Evolutionary conservation across 2,113 vertebrate genomes (phyloP), one percentile per base, ranked within the genome.

Genomic region (Thomomys bottae): DNA sequence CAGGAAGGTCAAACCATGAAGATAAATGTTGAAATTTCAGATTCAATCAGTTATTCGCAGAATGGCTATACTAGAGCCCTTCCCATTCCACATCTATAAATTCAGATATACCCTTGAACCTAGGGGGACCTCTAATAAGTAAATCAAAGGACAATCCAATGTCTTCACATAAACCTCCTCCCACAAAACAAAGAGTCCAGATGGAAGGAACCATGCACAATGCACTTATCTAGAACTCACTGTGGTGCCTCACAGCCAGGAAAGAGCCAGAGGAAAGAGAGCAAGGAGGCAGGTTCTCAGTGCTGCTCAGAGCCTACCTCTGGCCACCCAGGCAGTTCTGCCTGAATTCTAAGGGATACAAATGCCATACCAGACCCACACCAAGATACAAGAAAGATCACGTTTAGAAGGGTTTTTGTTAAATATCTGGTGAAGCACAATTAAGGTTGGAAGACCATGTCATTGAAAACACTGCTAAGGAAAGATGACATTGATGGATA

Each of bases 1-100:
- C 40, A 82, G 64, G 82, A 96, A 94, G 86, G 94, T 95, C 86
- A 95, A 7, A 66, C 63, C 2, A 2, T 64, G 63, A 88, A 87
- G 68, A 91, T 57, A 67, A 94, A 93, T 78, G 77, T 24, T 78
- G 66, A 88, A 40, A n/a, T 67, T 91, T 76, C 78, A 84, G 73
- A 73, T 81, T 87, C 72, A 87, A 87, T 78, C 57, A 73, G 66
- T 88, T 67, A 76, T 54, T 42, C 61, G 73, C 30, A 67, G 87
- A 82, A 42, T 8, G 2, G 30, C 70, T 64, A 59, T 11, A 32
- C 30, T 78, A 88, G 34, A 68, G 64, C 34, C 66, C 38, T 79
- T 73, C 61, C 71, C 32, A 71, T 9, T 66, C 28, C 45, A 86
- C 24, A 83, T 63, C n/a, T 83, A 45, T 86, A 75, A 78, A 76